Percentiles rank a stretch among this genome's conserved stretches.
phyloP scores from a whole-genome alignment of 2,888 invertebrate genomes.

The Terebella lapidaria region DNA sequence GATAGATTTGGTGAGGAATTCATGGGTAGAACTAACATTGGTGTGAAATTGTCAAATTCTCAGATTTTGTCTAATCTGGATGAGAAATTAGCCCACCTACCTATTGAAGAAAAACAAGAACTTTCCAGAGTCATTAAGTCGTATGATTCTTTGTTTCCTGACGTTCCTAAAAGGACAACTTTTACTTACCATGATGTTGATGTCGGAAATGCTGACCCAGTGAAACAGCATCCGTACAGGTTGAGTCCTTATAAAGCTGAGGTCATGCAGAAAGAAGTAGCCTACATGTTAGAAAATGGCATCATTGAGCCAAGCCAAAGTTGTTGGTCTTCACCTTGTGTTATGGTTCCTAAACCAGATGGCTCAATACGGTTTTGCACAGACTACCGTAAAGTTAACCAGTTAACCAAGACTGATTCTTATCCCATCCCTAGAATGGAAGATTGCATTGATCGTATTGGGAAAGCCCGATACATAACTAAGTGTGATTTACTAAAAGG shows the following conservation, averaged over 20 bases:
- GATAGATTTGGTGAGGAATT: too few species aligned
- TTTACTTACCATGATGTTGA: background rate
- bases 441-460: slow-evolving; percentile 29
- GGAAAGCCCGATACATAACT: slow-evolving; percentile 24
- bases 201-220: background rate
- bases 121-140: background rate
- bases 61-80: background rate
- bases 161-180: background rate
- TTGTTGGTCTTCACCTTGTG: slow-evolving; percentile 28
- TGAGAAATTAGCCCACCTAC: background rate
- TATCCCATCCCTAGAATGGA: slow-evolving; percentile 27
- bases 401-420: slow-evolving; percentile 25
- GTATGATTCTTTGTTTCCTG: background rate
- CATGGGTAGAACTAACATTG: too few species aligned
- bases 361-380: slow-evolving; percentile 21
- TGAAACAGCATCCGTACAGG: slow-evolving; percentile 5
- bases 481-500: slow-evolving; percentile 28
- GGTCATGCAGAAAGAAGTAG: slow-evolving; percentile 17
- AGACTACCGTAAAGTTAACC: slow-evolving; percentile 27
- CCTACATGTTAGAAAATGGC: slow-evolving; percentile 27
- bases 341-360: slow-evolving; percentile 13
- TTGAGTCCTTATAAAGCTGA: slow-evolving; percentile 7
- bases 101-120: background rate
- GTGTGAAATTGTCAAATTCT: background rate
- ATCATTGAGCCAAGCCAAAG: slow-evolving; percentile 27